These are phyloP conservation scores for Euzetes globulus DNA, from an alignment of 2,888 invertebrate genomes.

Conservation along the genomic window DNA sequence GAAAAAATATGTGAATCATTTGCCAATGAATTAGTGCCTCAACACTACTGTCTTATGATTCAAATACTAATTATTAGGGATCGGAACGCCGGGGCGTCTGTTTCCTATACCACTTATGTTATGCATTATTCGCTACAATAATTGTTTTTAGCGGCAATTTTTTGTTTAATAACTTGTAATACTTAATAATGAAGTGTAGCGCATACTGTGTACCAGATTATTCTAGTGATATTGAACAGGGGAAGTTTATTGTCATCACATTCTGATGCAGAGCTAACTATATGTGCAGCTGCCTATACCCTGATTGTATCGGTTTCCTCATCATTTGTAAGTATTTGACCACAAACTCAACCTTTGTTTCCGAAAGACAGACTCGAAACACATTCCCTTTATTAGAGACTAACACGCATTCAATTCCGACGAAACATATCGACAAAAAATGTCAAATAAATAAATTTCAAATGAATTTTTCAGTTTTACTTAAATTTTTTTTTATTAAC, in stretches of 20 bases:
- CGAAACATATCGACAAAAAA: background rate
- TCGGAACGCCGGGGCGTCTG: conserved; percentile 25
- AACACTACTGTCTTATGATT: background rate
- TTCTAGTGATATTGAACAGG: background rate
- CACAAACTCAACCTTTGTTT: conserved; percentile 17
- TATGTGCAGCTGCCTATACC: conserved; percentile 22
- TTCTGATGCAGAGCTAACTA: too few species aligned
- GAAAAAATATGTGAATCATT: background rate
- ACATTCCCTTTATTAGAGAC: background rate
- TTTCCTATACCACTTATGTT: conserved; percentile 7
- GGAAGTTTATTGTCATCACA: conserved; percentile 28
- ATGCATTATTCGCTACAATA: conserved; percentile 16
- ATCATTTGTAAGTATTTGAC: conserved; percentile 19
- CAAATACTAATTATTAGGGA: background rate
- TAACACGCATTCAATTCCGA: background rate
- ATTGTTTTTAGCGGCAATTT: conserved; percentile 16
- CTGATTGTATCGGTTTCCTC: conserved; percentile 27
- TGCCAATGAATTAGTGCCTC: background rate
- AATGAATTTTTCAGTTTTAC: background rate
- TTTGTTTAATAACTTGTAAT: conserved; percentile 3
- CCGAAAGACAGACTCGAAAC: background rate
- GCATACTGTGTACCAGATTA: background rate
- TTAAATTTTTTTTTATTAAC: background rate
- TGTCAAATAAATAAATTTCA: background rate
- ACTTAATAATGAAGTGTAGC: background rate